Evolutionary conservation across 2,888 invertebrate genomes (phyloP).

Genomic region (Diarsia mendica): DNA sequence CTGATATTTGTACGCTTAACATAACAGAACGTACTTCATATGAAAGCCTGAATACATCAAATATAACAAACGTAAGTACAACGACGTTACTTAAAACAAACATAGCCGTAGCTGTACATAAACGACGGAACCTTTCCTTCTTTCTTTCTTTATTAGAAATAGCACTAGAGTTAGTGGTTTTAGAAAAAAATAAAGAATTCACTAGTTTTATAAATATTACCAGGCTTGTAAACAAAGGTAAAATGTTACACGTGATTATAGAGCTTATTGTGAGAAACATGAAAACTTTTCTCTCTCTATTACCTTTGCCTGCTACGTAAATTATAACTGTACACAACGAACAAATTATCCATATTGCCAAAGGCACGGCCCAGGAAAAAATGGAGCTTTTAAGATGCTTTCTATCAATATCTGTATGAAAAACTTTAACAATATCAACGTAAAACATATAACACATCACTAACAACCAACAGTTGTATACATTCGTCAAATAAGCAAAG

Average conservation of each 20-base stretch:
- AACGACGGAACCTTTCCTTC: constrained; percentile 4
- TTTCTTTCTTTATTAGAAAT: constrained; percentile 3
- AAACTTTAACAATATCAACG: constrained; percentile 33
- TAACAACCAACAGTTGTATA: constrained; percentile 25
- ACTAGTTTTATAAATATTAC: constrained; percentile 27
- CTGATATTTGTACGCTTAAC: constrained; percentile 22
- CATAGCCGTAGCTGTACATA: not conserved
- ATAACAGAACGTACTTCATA: constrained; percentile 9
- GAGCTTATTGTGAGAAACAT: not conserved
- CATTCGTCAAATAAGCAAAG: constrained; percentile 12
- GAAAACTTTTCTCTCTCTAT: not conserved
- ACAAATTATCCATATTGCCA: not conserved
- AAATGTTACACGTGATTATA: not conserved
- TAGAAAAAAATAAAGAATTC: constrained; percentile 1
- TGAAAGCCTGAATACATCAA: constrained; percentile 24
- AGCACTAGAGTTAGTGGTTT: not conserved
- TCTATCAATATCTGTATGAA: not conserved
- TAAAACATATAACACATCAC: constrained; percentile 30
- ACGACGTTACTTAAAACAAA: constrained; percentile 25
- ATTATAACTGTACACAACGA: not conserved
- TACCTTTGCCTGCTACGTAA: not conserved
- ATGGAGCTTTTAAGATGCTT: constrained; percentile 20
- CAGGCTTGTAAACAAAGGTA: constrained; percentile 17
- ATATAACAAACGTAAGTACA: constrained; percentile 19
- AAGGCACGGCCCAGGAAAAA: constrained; percentile 22